These are phyloP conservation scores for Platalea minor DNA, from an alignment of 2,797 vertebrate genomes.

Conservation along the genomic window DNA sequence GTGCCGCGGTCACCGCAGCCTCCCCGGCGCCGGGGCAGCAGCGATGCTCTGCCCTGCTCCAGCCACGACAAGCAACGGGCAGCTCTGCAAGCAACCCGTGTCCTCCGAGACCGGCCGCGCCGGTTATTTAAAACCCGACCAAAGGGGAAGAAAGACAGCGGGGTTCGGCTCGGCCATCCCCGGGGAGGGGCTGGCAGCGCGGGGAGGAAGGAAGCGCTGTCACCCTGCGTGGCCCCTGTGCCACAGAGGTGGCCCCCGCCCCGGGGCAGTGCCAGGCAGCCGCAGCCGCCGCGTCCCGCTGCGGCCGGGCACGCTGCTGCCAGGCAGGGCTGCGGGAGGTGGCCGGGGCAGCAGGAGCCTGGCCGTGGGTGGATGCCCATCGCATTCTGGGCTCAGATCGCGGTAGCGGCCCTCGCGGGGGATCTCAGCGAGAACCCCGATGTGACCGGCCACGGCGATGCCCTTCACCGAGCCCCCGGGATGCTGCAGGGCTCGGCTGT, in stretches of 20 bases:
- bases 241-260: neutral
- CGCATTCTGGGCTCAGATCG: accelerated
- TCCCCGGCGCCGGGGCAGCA: accelerated
- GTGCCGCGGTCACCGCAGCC: neutral
- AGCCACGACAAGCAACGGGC: too few species aligned
- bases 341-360: accelerated
- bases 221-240: neutral
- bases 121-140: neutral
- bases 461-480: neutral
- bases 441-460: neutral
- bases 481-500: neutral
- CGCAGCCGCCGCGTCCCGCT: neutral
- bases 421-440: neutral
- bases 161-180: neutral
- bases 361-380: neutral
- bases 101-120: accelerated
- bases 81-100: accelerated
- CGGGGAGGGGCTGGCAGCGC: neutral
- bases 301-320: neutral
- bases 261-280: neutral
- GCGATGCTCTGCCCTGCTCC: neutral
- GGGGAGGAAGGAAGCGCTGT: constrained; percentile 19
- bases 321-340: neutral
- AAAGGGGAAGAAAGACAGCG: neutral
- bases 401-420: neutral